Conservation (phyloP, 2,797 vertebrate genomes). For the Scolopax bukidnonensis region DNA sequence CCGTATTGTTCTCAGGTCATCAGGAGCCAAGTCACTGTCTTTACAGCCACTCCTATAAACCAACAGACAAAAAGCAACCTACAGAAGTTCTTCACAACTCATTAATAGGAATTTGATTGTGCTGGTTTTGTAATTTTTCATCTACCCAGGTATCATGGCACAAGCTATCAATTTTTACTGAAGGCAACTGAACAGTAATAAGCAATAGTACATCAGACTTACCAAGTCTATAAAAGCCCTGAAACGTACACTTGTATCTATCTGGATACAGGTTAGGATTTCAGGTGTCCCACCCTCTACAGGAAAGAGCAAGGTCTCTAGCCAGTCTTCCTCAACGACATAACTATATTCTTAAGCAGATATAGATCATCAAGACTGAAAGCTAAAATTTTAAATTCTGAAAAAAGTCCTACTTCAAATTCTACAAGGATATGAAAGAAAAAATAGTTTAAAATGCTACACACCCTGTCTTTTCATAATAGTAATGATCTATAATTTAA, state of each 20-base stretch:
- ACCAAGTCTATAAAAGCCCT: not conserved
- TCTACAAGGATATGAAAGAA: not conserved
- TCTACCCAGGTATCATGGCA: not conserved
- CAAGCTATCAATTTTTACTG: not conserved
- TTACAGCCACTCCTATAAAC: conserved; percentile 76
- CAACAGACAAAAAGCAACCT: conserved; percentile 28
- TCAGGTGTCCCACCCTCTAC: not conserved
- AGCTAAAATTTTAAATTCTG: not conserved
- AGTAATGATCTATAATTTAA: not conserved
- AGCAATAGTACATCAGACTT: not conserved
- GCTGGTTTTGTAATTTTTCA: not conserved
- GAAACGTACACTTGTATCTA: not conserved
- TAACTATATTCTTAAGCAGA: not conserved
- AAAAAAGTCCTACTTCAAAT: not conserved
- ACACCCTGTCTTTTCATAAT: not conserved
- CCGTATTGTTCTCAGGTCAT: conserved; percentile 89
- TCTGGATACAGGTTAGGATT: not conserved
- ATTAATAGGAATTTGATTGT: not conserved
- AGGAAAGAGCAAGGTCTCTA: not conserved
- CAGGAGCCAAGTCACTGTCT: conserved; percentile 85
- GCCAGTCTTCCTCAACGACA: not conserved
- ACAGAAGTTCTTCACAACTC: not conserved
- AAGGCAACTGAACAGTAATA: not conserved
- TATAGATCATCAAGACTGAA: not conserved
- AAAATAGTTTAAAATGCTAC: not conserved